Evolutionary conservation across 1,140 invertebrate species (phyloP).

Genomic region (Caerostris darwini): DNA sequence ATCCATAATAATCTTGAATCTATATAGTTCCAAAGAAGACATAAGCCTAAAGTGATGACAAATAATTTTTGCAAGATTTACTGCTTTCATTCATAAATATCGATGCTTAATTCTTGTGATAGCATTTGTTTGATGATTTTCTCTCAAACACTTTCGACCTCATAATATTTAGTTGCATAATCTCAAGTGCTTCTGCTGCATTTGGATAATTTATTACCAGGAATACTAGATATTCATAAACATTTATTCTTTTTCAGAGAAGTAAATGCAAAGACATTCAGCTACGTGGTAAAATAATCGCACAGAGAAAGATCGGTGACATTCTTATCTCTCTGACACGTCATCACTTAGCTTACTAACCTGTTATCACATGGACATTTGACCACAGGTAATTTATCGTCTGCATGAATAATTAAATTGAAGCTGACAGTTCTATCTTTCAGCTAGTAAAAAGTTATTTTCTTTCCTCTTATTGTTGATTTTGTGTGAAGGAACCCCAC

Average conservation of each 20-base stretch:
- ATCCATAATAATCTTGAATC: no score
- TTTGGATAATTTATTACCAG: background rate
- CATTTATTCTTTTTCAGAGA: background rate
- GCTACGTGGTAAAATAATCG: background rate
- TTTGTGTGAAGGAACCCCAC: no score
- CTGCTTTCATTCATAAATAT: no score
- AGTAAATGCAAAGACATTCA: background rate
- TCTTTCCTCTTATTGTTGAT: no score
- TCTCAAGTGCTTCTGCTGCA: background rate
- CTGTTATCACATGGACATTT: background rate
- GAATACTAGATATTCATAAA: background rate
- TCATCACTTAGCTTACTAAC: background rate
- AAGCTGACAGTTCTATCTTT: background rate
- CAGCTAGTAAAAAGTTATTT: background rate
- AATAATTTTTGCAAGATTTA: no score
- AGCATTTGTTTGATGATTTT: no score
- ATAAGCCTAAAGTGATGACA: no score
- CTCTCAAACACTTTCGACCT: no score
- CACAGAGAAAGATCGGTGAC: background rate
- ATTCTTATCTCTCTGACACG: background rate
- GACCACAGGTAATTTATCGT: slow-evolving; percentile 1
- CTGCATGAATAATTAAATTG: background rate
- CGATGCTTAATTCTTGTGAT: no score
- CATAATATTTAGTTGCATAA: no score
- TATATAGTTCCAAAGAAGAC: no score